Evolutionary conservation across 2,113 vertebrate species (phyloP).

Genomic region (Cryptomyrus ogoouensis): DNA sequence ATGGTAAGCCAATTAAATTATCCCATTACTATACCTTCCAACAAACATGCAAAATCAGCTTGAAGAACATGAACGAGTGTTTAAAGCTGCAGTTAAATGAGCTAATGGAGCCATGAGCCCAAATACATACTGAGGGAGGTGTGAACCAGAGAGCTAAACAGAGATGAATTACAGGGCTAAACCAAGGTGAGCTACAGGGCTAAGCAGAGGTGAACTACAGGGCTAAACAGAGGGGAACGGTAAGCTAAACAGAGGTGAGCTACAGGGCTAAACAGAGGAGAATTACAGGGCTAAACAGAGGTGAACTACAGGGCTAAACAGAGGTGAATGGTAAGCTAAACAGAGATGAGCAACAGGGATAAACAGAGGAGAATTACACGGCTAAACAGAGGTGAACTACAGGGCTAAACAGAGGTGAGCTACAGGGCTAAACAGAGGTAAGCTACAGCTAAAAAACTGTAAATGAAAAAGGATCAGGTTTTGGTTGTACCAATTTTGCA

Average conservation of each 20-base stretch:
- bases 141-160: not conserved
- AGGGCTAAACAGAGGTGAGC: not conserved
- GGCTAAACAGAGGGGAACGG: not conserved
- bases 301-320: not conserved
- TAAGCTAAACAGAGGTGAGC: not conserved
- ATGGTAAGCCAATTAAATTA: conserved; percentile 14
- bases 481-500: not conserved
- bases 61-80: not conserved
- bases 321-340: not conserved
- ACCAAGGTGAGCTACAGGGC: not conserved
- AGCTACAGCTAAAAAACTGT: not conserved
- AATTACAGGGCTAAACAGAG: not conserved
- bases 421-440: not conserved
- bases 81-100: not conserved
- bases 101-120: not conserved
- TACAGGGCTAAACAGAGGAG: not conserved
- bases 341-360: not conserved
- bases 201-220: not conserved
- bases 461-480: not conserved
- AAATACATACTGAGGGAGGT: not conserved
- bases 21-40: not conserved
- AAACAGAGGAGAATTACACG: not conserved
- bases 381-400: not conserved
- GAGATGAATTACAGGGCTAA: not conserved
- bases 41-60: not conserved